phyloP scores from a whole-genome alignment of 2,888 invertebrate genomes.

The Drosophila niveifrons region DNA sequence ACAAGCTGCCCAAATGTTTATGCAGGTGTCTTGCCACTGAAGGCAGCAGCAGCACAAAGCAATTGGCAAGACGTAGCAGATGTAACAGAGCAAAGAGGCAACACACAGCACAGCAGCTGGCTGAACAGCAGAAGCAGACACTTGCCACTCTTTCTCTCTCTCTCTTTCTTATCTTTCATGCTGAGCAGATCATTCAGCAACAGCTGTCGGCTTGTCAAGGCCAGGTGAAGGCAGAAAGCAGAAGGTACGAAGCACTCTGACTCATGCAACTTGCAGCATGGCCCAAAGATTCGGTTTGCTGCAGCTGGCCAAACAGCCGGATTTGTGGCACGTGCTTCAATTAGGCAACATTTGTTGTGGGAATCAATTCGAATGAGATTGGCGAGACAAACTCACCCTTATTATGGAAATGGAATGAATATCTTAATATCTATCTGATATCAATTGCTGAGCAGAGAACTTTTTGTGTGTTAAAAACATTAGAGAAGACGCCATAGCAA shows the following conservation, averaged over 20 bases:
- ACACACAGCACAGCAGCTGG: constrained; percentile 60
- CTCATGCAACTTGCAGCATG: constrained; percentile 41
- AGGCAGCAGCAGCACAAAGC: constrained; percentile 30
- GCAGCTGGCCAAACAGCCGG: constrained; percentile 8
- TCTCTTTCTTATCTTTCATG: constrained; percentile 10
- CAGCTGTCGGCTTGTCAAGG: constrained; percentile 59
- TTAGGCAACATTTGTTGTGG: not conserved
- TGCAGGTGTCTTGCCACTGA: constrained; percentile 73
- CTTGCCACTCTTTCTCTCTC: constrained; percentile 26
- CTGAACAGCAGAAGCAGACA: constrained; percentile 9
- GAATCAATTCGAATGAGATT: not conserved
- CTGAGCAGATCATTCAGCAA: constrained; percentile 47
- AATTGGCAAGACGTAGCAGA: constrained; percentile 11
- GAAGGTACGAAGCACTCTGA: constrained; percentile 17
- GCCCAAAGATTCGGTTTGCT: constrained; percentile 21
- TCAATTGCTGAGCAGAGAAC: constrained; percentile 7
- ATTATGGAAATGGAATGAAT: not conserved
- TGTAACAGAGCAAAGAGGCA: constrained; percentile 24
- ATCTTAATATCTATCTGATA: not conserved
- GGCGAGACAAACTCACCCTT: not conserved
- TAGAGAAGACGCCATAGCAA: constrained; percentile 1
- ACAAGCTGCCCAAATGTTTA: constrained; percentile 79
- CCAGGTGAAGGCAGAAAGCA: constrained; percentile 28
- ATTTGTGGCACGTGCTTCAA: constrained; percentile 15
- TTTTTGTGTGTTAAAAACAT: constrained; percentile 1